phyloP scores from a whole-genome alignment of 2,888 invertebrate genomes.

The Polia nebulosa region DNA sequence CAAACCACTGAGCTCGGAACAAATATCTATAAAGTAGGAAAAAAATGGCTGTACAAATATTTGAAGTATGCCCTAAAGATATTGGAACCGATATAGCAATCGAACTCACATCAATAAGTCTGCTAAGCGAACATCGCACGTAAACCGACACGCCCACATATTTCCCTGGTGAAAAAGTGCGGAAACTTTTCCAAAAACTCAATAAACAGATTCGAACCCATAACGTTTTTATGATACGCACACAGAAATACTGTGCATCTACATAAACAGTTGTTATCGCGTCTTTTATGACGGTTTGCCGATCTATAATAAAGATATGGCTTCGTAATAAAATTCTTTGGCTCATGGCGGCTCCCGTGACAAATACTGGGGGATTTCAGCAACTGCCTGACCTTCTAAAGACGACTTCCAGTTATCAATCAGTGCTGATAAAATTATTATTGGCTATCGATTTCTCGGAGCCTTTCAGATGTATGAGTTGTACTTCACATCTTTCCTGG shows the following conservation, averaged over 20 bases:
- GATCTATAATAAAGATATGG: conserved; percentile 84
- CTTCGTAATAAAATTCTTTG: conserved; percentile 61
- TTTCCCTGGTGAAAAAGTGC: conserved; percentile 38
- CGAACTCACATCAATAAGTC: conserved; percentile 32
- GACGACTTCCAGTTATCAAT: conserved; percentile 54
- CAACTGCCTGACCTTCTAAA: conserved; percentile 44
- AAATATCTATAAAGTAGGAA: conserved; percentile 38
- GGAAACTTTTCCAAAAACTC: conserved; percentile 56
- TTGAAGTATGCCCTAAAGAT: conserved; percentile 38
- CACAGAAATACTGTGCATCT: conserved; percentile 68
- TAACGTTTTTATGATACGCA: conserved; percentile 63
- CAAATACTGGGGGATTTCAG: conserved; percentile 35
- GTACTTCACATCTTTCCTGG: conserved; percentile 14
- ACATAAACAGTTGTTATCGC: conserved; percentile 81
- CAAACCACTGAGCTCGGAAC: conserved; percentile 38
- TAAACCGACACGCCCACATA: conserved; percentile 28
- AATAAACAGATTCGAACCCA: conserved; percentile 64
- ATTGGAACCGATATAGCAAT: conserved; percentile 50
- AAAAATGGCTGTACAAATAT: conserved; percentile 50
- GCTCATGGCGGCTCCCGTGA: conserved; percentile 42
- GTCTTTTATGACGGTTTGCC: conserved; percentile 80
- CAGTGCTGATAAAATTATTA: conserved; percentile 48
- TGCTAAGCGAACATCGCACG: conserved; percentile 19
- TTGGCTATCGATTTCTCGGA: conserved; percentile 46
- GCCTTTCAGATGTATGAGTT: conserved; percentile 2